These are phyloP conservation scores for Sorex araneus DNA, from an alignment of 2,113 vertebrate species.

Conservation along the genomic window DNA sequence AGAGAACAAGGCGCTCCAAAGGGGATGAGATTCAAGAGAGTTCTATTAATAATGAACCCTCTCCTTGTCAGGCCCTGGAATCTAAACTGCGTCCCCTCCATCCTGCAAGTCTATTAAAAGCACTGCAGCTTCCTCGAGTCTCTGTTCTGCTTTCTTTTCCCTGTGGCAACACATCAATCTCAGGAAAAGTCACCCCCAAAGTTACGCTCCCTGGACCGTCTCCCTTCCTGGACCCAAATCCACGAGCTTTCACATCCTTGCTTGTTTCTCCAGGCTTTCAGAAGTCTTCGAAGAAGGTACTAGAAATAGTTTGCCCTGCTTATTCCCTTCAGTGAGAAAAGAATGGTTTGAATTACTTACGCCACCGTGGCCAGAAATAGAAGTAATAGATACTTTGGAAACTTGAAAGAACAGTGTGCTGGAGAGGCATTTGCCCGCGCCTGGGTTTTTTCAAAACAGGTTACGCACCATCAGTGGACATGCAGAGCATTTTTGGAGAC, in stretches of 20 bases:
- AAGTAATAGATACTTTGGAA: background rate
- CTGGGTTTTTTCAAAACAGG: background rate
- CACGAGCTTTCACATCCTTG: background rate
- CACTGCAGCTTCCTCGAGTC: background rate
- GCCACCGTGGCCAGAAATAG: background rate
- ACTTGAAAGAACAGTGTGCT: background rate
- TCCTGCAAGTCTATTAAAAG: background rate
- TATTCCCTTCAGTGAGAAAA: background rate
- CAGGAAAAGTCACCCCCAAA: no score
- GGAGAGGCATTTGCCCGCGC: background rate
- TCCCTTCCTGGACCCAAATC: background rate
- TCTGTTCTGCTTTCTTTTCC: no score
- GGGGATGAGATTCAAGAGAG: background rate
- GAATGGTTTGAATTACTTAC: background rate
- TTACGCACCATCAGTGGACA: background rate
- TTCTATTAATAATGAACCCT: background rate
- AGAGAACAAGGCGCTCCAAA: background rate
- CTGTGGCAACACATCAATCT: no score
- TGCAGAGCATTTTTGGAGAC: background rate
- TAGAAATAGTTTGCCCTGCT: background rate
- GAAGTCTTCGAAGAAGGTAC: background rate
- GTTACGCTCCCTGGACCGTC: background rate
- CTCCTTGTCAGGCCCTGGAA: background rate
- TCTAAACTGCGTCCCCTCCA: constrained; percentile 30
- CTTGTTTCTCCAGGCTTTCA: background rate